A percentile compares a stretch with the other conserved stretches of the same genome.
Evolutionary conservation across 2,797 vertebrate species (phyloP).

Genomic region (Meriones psammophilus): DNA sequence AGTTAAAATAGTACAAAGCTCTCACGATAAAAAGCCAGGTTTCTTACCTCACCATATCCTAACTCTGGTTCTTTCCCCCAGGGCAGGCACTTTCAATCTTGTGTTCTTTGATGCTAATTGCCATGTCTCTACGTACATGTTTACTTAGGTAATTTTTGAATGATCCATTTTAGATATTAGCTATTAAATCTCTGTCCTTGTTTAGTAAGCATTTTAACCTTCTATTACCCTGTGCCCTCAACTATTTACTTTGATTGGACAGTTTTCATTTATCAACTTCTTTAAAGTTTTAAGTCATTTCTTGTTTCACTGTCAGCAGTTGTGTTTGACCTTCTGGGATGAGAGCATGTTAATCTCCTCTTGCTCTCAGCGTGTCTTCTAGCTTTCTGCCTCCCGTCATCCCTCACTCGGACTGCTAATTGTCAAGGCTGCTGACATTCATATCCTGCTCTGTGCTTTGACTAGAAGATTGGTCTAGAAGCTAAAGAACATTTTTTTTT

Average conservation of each 20-base stretch:
- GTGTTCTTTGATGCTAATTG: constrained; percentile 32
- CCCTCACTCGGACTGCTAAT: not conserved
- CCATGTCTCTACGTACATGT: not conserved
- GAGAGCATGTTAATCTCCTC: not conserved
- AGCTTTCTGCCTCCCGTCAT: not conserved
- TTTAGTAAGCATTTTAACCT: not conserved
- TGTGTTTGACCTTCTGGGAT: not conserved
- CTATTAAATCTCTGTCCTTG: not conserved
- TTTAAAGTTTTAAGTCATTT: constrained; percentile 34
- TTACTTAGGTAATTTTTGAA: not conserved
- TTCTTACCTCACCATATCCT: not conserved
- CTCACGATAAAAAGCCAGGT: not conserved
- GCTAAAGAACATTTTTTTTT: not conserved
- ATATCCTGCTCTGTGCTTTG: not conserved
- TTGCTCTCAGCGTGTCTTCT: not conserved
- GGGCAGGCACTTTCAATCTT: not conserved
- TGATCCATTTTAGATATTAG: not conserved
- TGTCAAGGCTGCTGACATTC: not conserved
- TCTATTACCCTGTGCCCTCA: not conserved
- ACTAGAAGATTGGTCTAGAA: not conserved
- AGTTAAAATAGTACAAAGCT: not conserved
- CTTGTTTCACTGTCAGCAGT: not conserved
- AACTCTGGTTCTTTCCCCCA: not conserved
- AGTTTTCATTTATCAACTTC: not conserved
- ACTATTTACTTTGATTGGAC: not conserved